A percentile compares a stretch with the other conserved stretches of the same genome.
Evolutionary conservation across 2,888 invertebrate species (phyloP).

Genomic region (Pollenia labialis): DNA sequence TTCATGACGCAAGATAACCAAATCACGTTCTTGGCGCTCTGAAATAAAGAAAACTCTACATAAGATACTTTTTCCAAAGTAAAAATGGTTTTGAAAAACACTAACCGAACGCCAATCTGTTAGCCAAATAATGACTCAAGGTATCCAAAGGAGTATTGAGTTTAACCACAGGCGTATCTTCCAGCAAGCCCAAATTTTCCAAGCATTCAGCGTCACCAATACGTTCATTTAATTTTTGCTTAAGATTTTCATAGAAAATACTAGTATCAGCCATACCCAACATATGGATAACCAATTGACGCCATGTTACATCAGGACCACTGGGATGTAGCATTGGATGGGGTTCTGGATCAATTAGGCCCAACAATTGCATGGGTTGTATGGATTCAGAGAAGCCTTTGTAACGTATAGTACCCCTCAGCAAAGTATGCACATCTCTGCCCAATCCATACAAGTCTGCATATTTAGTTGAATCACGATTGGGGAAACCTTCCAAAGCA

Average conservation of each 20-base stretch:
- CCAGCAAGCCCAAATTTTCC: slow-evolving; percentile 94
- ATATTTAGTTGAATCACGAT: slow-evolving; percentile 97
- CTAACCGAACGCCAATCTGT: slow-evolving; percentile 90
- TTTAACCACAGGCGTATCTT: slow-evolving; percentile 93
- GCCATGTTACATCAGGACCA: slow-evolving; percentile 98
- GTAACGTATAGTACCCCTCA: slow-evolving; percentile 97
- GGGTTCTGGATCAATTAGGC: slow-evolving; percentile 93
- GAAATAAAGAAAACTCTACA: slow-evolving; percentile 76
- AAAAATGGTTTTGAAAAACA: neutral
- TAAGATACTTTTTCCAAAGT: slow-evolving; percentile 49
- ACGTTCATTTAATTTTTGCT: slow-evolving; percentile 91
- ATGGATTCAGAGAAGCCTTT: slow-evolving; percentile 95
- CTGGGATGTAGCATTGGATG: slow-evolving; percentile 96
- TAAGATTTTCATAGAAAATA: slow-evolving; percentile 97
- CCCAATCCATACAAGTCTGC: slow-evolving; percentile 93
- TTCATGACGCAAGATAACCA: slow-evolving; percentile 97
- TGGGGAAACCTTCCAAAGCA: slow-evolving; percentile 97
- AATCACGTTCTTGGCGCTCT: slow-evolving; percentile 93
- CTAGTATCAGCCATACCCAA: slow-evolving; percentile 93
- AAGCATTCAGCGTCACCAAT: slow-evolving; percentile 91
- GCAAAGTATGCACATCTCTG: slow-evolving; percentile 92
- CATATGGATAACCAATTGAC: slow-evolving; percentile 93
- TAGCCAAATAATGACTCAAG: slow-evolving; percentile 93
- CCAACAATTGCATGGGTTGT: slow-evolving; percentile 93
- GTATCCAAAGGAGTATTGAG: slow-evolving; percentile 95